Conservation (phyloP, 2,797 vertebrate species). For the Poeciliopsis presidionis region DNA sequence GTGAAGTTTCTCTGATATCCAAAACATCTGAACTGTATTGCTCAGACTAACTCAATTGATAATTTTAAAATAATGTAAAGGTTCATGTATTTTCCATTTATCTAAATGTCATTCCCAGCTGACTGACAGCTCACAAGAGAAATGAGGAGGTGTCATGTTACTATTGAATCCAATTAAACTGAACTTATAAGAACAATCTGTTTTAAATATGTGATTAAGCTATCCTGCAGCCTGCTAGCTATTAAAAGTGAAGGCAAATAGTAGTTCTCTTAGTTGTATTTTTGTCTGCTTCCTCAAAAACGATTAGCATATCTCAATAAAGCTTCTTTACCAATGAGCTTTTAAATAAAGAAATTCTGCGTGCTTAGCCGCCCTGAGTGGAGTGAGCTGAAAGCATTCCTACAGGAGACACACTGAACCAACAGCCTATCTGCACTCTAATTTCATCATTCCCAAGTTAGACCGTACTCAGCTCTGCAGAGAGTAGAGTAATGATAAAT, state of each 20-base stretch:
- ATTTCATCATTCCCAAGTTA: slow-evolving; percentile 21
- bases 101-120: neutral
- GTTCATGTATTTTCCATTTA: neutral
- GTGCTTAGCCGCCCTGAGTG: neutral
- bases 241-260: neutral
- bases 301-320: neutral
- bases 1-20: neutral
- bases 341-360: neutral
- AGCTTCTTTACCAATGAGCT: neutral
- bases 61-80: neutral
- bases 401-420: neutral
- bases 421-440: slow-evolving; percentile 3
- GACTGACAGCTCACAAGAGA: neutral
- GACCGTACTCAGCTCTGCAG: slow-evolving; percentile 21
- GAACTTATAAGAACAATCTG: neutral
- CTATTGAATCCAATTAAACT: neutral
- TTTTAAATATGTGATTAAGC: neutral
- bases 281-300: neutral
- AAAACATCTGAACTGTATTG: neutral
- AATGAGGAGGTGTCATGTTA: neutral
- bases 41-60: neutral
- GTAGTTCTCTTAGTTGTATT: neutral
- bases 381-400: neutral
- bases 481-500: slow-evolving; percentile 26
- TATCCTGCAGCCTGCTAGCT: neutral